Evolutionary conservation across 2,888 invertebrate genomes (phyloP).

Genomic region (Drosophila bunnanda): DNA sequence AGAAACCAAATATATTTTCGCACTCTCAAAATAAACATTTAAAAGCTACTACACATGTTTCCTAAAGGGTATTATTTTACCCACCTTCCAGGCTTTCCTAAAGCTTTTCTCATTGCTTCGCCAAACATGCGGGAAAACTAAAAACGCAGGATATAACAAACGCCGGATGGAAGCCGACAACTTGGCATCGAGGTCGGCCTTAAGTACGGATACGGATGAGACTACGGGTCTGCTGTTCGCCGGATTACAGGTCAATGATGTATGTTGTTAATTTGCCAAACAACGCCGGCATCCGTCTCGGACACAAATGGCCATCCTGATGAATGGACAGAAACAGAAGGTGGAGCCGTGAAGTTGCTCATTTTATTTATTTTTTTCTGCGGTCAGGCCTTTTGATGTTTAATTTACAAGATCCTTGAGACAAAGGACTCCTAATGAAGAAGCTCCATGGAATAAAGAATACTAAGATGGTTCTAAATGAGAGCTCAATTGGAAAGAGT

Average conservation of each 20-base stretch:
- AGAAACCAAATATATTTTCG: neutral
- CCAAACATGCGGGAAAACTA: neutral
- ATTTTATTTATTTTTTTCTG: neutral
- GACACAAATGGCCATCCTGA: constrained; percentile 25
- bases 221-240: constrained; percentile 16
- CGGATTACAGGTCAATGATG: constrained; percentile 61
- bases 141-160: constrained; percentile 6
- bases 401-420: constrained; percentile 21
- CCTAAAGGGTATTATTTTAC: neutral
- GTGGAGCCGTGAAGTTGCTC: constrained; percentile 1
- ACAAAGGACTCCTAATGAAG: constrained; percentile 20
- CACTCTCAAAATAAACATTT: fast-evolving
- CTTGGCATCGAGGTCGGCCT: constrained; percentile 19
- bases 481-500: neutral
- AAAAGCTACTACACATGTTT: neutral
- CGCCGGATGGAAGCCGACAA: constrained; percentile 18
- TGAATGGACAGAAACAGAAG: constrained; percentile 23
- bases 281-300: constrained; percentile 36
- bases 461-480: neutral
- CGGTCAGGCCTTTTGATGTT: constrained; percentile 39
- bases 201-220: constrained; percentile 11
- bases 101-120: neutral
- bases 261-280: constrained; percentile 67
- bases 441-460: neutral
- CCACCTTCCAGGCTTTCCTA: neutral